Evolutionary conservation across 2,113 vertebrate species (phyloP), one percentile per base, ranked within the genome.

Genomic region (Pluvianellus socialis): DNA sequence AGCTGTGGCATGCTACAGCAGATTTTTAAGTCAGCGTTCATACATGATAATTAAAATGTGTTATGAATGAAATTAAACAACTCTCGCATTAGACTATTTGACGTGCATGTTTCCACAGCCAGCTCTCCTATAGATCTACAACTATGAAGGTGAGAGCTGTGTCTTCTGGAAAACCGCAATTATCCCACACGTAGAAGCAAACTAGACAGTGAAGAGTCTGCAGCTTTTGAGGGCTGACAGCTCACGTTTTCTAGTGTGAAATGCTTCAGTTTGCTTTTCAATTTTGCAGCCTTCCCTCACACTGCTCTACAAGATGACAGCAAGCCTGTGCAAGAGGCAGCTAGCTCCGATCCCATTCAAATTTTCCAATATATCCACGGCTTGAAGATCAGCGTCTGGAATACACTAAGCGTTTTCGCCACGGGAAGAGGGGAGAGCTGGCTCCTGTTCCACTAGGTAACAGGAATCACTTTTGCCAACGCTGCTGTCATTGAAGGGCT

Each of bases 321-420:
- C 50, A 62, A 53, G 32, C 38, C 47, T 15, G 47, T 3, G 18
- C 23, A 47, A 27, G 30, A 72, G 68, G 72, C 56, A 53, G 45
- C 38, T 7, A 65, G 15, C 15, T 68, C 76, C 16, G 2, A 17
- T 8, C 80, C 50, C 23, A 32, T 33, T 76, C 70, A 65, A 85
- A 7, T 4, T 47, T 53, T 79, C 82, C 74, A 52, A 3, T 30
- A 24, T 5, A 67, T 83, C 81, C 10, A 1, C 0, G 0, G 81
- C 22, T 66, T 32, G 62, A 85, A 44, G 79, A 61, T 33, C 74
- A 79, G 74, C 0, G 15, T 7, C 53, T 70, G 90, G 77, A 88
- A 77, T 4, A 45, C 26, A 15, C 28, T 9, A 33, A 82, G 42
- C 2, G 44, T 40, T 90, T 67, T 79, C 63, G 3, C 47, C n/a